A percentile compares a stretch with the other conserved stretches of the same genome.
Evolutionary conservation across 2,113 vertebrate species (phyloP).

Genomic region (Sylvicapra grimmia): DNA sequence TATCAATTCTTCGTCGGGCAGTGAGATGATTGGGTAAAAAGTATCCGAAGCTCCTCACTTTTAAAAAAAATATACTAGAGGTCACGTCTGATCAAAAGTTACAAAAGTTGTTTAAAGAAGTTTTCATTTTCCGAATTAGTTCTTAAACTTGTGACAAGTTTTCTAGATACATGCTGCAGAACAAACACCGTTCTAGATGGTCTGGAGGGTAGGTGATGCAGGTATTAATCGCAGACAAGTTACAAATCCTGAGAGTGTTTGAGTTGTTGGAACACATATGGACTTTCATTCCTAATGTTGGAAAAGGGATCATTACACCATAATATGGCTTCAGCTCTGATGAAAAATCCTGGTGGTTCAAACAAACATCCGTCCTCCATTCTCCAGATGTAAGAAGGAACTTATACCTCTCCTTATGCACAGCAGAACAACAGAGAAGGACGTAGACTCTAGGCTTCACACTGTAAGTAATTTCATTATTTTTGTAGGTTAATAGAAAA

Average conservation of each 20-base stretch:
- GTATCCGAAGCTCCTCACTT: conserved; percentile 93
- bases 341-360: not conserved
- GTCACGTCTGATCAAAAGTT: conserved; percentile 91
- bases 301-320: conserved; percentile 88
- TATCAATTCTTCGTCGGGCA: conserved; percentile 92
- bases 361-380: not conserved
- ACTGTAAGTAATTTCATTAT: conserved; percentile 38
- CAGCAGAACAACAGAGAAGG: not conserved
- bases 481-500: not conserved
- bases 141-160: conserved; percentile 88
- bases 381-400: not conserved
- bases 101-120: conserved; percentile 88
- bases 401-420: not conserved
- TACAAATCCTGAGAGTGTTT: conserved; percentile 87
- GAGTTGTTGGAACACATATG: conserved; percentile 89
- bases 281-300: conserved; percentile 77
- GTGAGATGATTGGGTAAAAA: conserved; percentile 82
- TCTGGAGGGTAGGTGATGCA: conserved; percentile 89
- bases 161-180: conserved; percentile 87
- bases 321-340: conserved; percentile 90
- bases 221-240: conserved; percentile 87
- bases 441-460: not conserved
- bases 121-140: conserved; percentile 88
- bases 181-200: conserved; percentile 87
- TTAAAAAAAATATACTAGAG: conserved; percentile 88